Evolutionary conservation across 2,113 vertebrate species (phyloP).

Genomic region (Zosterops borbonicus): DNA sequence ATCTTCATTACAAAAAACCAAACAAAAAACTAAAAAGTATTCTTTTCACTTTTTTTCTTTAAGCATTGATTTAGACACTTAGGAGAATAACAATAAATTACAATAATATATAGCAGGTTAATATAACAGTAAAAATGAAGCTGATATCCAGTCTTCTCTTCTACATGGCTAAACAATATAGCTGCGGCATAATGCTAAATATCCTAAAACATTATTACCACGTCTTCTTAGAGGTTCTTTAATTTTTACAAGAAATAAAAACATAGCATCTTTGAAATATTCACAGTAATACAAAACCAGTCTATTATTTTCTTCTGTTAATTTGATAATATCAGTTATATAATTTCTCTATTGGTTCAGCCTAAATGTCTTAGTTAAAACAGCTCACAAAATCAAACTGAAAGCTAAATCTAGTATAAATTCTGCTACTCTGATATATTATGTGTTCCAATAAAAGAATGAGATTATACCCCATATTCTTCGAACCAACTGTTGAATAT

Average conservation of each 20-base stretch:
- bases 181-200: background rate
- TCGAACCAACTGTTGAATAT: background rate
- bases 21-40: no score
- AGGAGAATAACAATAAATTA: background rate
- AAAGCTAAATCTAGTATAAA: background rate
- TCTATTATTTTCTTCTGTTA: background rate
- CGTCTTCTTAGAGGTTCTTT: background rate
- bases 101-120: background rate
- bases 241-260: background rate
- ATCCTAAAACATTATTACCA: background rate
- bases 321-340: background rate
- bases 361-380: background rate
- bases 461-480: background rate
- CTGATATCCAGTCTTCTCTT: background rate
- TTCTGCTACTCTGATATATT: background rate
- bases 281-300: background rate
- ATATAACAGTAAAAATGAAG: background rate
- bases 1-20: background rate
- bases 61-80: background rate
- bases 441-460: background rate
- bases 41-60: background rate
- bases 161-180: background rate
- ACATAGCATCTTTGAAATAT: background rate
- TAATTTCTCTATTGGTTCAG: background rate
- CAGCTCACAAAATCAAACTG: background rate